phyloP scores from a whole-genome alignment of 2,797 vertebrate species.

The Dryobates pubescens region DNA sequence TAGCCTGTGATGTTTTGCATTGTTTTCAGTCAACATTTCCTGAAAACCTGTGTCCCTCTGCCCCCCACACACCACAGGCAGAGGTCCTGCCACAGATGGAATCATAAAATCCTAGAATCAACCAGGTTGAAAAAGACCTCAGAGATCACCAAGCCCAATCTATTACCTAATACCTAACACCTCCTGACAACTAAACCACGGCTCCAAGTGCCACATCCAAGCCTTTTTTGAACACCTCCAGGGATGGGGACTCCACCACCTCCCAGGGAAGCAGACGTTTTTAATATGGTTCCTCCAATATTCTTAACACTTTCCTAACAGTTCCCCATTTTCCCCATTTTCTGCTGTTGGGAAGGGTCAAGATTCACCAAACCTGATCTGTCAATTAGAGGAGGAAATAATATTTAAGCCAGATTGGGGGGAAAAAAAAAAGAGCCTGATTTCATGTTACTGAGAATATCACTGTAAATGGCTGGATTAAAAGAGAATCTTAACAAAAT shows the following conservation, averaged over 20 bases:
- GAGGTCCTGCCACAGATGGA: no score
- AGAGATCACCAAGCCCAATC: no score
- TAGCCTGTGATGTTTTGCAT: not conserved
- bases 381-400: not conserved
- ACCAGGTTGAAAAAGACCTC: no score
- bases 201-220: no score
- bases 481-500: constrained; percentile 46
- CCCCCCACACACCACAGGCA: fast-evolving
- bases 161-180: no score
- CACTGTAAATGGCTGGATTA: not conserved
- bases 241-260: no score
- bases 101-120: no score
- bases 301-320: not conserved
- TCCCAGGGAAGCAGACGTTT: not conserved
- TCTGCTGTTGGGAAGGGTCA: not conserved
- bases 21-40: not conserved
- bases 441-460: not conserved
- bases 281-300: not conserved
- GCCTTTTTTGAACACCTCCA: no score
- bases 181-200: no score
- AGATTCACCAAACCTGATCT: not conserved
- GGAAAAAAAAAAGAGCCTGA: not conserved
- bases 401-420: not conserved
- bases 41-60: not conserved
- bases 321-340: not conserved